These are phyloP conservation scores for Malaclemys terrapin DNA, from an alignment of 2,113 vertebrate genomes.

Conservation along the genomic window DNA sequence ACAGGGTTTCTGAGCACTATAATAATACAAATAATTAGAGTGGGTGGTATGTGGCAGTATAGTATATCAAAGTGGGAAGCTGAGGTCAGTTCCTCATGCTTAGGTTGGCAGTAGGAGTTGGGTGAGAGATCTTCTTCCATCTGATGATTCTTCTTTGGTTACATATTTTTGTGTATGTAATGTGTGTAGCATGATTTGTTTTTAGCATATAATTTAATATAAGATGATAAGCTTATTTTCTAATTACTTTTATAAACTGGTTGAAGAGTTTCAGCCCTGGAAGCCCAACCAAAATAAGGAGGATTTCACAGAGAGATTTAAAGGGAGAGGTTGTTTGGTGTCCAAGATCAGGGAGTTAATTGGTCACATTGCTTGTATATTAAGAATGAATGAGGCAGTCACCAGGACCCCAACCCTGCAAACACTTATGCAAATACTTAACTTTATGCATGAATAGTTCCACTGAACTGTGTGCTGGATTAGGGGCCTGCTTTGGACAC, in stretches of 20 bases:
- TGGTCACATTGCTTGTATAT: constrained; percentile 14
- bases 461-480: neutral
- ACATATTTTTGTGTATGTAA: neutral
- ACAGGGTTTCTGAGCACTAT: too few species aligned
- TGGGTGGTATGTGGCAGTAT: too few species aligned
- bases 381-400: neutral
- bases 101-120: neutral
- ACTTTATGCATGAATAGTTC: neutral
- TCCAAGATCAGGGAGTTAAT: constrained; percentile 13
- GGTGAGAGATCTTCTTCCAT: neutral
- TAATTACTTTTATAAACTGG: neutral
- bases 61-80: neutral
- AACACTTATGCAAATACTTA: neutral
- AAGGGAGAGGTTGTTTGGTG: neutral
- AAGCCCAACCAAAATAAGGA: neutral
- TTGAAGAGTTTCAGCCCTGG: neutral
- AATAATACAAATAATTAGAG: too few species aligned
- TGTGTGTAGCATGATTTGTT: neutral
- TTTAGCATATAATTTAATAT: neutral
- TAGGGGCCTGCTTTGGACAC: neutral
- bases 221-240: neutral
- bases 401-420: neutral
- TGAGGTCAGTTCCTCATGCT: neutral
- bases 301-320: neutral
- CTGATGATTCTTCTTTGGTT: neutral